Evolutionary conservation across 2,888 invertebrate genomes (phyloP).

Genomic region (Cyclophora albipunctata): DNA sequence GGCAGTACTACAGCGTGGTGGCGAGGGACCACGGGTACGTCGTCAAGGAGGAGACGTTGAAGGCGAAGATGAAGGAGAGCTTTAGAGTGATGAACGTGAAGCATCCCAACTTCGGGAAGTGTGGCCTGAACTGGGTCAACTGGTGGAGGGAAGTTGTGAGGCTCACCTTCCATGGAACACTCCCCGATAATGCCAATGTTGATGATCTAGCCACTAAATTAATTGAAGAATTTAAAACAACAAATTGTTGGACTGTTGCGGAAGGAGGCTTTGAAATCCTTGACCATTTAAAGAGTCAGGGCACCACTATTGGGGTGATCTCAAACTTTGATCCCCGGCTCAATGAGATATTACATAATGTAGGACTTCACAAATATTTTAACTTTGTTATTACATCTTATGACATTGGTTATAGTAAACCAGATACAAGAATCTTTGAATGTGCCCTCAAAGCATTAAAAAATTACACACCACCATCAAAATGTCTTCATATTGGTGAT

Average conservation of each 20-base stretch:
- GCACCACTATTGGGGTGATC: slow-evolving; percentile 81
- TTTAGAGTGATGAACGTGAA: slow-evolving; percentile 78
- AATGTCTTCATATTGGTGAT: slow-evolving; percentile 91
- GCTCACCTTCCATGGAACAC: slow-evolving; percentile 76
- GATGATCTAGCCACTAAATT: slow-evolving; percentile 73
- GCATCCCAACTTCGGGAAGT: slow-evolving; percentile 88
- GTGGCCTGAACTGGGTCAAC: slow-evolving; percentile 81
- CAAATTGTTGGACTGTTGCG: slow-evolving; percentile 81
- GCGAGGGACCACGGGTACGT: slow-evolving; percentile 81
- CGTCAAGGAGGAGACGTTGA: slow-evolving; percentile 67
- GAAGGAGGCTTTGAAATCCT: slow-evolving; percentile 80
- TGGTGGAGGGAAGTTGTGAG: slow-evolving; percentile 88
- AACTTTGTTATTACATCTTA: slow-evolving; percentile 89
- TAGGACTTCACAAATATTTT: slow-evolving; percentile 82
- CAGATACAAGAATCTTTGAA: slow-evolving; percentile 82
- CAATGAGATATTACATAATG: slow-evolving; percentile 78
- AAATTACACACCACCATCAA: slow-evolving; percentile 60
- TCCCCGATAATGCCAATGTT: slow-evolving; percentile 37
- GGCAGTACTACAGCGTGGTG: slow-evolving; percentile 82
- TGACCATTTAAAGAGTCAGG: slow-evolving; percentile 66
- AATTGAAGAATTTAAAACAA: slow-evolving; percentile 81
- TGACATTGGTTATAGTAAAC: slow-evolving; percentile 83
- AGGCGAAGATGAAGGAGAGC: slow-evolving; percentile 78
- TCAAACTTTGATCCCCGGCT: slow-evolving; percentile 93
- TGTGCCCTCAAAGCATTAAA: slow-evolving; percentile 72